These are phyloP conservation scores for Tinamus guttatus DNA, from an alignment of 2,113 vertebrate species.

Conservation along the genomic window DNA sequence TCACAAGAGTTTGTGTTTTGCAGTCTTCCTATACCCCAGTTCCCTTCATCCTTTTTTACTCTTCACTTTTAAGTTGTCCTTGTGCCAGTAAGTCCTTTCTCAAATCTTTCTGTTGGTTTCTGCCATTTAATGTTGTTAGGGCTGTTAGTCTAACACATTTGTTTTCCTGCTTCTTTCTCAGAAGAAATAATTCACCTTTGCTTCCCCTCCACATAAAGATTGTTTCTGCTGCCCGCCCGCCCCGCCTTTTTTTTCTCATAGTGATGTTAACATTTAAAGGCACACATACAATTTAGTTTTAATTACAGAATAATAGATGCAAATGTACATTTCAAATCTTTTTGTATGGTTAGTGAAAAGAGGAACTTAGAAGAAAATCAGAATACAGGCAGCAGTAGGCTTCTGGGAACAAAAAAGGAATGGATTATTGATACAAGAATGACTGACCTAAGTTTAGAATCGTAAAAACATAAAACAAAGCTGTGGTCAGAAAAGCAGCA, in stretches of 20 bases:
- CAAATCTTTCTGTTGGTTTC: not conserved
- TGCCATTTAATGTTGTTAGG: no score
- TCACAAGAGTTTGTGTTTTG: not conserved
- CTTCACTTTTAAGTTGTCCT: not conserved
- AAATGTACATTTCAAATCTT: not conserved
- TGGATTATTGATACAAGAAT: not conserved
- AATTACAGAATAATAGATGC: not conserved
- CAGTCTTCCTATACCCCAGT: not conserved
- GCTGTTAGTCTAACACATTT: not conserved
- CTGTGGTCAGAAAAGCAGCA: not conserved
- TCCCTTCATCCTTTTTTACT: not conserved
- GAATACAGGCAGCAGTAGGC: not conserved
- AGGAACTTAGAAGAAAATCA: not conserved
- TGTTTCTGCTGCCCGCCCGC: not conserved
- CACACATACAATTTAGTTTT: not conserved
- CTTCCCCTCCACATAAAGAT: not conserved
- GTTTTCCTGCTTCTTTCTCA: not conserved
- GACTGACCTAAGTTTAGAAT: not conserved
- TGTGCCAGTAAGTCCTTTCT: not conserved
- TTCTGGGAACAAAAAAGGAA: not conserved
- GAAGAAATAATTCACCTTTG: not conserved
- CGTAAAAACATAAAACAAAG: not conserved
- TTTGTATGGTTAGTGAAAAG: not conserved
- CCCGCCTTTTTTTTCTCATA: not conserved
- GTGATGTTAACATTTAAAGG: not conserved